Base-by-base conservation (phyloP, 2,888 invertebrate species). In the Barypeithes pellucidus region DNA sequence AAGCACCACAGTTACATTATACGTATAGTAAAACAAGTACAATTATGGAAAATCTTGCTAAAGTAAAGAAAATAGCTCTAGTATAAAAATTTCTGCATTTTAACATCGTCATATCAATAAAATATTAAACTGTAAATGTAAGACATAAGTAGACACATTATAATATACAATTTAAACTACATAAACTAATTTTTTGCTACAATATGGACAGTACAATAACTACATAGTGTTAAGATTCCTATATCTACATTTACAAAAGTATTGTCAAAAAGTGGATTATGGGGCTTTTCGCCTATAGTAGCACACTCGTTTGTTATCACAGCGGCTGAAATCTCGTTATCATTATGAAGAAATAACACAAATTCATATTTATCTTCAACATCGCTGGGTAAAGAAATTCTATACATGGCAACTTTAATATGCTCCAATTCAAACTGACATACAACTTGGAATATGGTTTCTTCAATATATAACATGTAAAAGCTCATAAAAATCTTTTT, bases 391-490 rank as follows among this genome's bases (percentile, higher is more conserved):
- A 18, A 24, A 16, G 33, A 16, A 16, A 57, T n/a, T 16, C 54
- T 57, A 4, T 57, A 57, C 18, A 33, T 29, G 5, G 14, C 54
- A 33, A 57, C 11, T 50, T 50, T 20, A 12, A 57, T 3, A 12
- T 57, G 12, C 33, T 16, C 33, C 33, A 50, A 50, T 2, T 50
- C 50, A 4, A 11, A 5, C 11, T 33, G 16, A 18, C 3, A 9
- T 2, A 57, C 54, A 5, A 57, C 8, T 33, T 18, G 54, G 18
- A 33, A 57, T 0, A 57, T 57, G 14, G 16, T 33, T 33, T 57
- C 33, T n/a, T 33, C 33, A 3, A 57, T 11, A 11, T 57, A 57
- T 5, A 57, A 33, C 33, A 57, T 57, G 14, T 9, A 57, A 16
- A 57, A 11, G 9, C 8, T 14, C 18, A 43, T 16, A 16, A 43